phyloP scores from a whole-genome alignment of 2,797 vertebrate genomes.

The Pteropus rufus region DNA sequence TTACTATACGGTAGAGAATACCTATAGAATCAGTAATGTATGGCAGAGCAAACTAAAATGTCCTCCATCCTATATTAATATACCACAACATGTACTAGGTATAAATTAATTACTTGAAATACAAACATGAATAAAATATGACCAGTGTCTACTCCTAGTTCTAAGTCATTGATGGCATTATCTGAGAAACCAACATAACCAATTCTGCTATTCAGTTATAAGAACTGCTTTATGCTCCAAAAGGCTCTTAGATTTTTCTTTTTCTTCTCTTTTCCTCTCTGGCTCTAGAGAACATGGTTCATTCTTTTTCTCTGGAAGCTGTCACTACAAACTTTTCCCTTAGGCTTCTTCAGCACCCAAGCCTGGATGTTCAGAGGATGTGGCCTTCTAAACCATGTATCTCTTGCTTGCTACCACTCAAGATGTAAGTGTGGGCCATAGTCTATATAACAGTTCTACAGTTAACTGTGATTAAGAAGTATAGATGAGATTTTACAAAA shows the following conservation, averaged over 20 bases:
- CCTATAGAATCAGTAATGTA: neutral
- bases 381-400: neutral
- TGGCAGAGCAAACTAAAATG: neutral
- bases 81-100: neutral
- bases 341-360: accelerated
- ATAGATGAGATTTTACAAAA: neutral
- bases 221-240: neutral
- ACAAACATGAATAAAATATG: neutral
- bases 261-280: neutral
- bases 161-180: neutral
- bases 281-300: neutral
- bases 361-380: neutral
- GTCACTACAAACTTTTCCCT: neutral
- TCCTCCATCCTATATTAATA: neutral
- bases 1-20: neutral
- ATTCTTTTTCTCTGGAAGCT: neutral
- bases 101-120: neutral
- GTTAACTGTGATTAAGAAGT: neutral
- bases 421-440: neutral
- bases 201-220: neutral
- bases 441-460: neutral
- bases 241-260: neutral
- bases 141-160: neutral
- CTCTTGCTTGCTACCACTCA: neutral
- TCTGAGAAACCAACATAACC: neutral